A percentile compares a stretch with the other conserved stretches of the same genome.
Evolutionary conservation across 1,140 invertebrate genomes (phyloP).

Genomic region (Homalodisca vitripennis): DNA sequence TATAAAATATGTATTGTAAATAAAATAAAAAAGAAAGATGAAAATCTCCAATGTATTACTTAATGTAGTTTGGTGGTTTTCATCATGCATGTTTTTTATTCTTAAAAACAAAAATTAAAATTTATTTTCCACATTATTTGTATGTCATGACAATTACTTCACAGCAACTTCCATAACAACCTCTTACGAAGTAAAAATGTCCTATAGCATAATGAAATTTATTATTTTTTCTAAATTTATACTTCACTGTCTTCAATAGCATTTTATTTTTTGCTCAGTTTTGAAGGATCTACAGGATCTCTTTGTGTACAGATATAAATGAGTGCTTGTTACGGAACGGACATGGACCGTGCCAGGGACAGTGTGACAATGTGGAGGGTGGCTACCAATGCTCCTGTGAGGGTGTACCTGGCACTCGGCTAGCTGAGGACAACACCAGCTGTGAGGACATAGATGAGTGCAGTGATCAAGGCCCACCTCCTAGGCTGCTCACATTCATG

Average conservation of each 20-base stretch:
- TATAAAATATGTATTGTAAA: no score
- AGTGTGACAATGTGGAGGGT: conserved; percentile 61
- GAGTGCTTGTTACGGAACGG: conserved; percentile 61
- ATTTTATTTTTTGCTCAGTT: no score
- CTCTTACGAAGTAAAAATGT: neutral
- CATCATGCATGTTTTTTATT: no score
- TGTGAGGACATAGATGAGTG: conserved; percentile 61
- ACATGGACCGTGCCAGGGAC: conserved; percentile 65
- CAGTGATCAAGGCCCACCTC: conserved; percentile 48
- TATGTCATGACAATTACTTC: no score
- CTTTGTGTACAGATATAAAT: conserved; percentile 54
- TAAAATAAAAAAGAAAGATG: no score
- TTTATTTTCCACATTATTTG: no score
- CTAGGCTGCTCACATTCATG: conserved; percentile 57
- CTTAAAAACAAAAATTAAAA: no score
- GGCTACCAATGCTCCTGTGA: conserved; percentile 62
- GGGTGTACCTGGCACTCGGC: conserved; percentile 53
- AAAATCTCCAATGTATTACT: no score
- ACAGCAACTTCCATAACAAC: neutral
- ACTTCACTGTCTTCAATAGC: no score
- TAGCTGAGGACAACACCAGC: conserved; percentile 52
- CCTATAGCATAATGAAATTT: neutral
- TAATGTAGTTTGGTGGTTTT: no score
- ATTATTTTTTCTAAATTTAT: no score
- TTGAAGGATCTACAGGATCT: no score